phyloP scores from a whole-genome alignment of 2,797 vertebrate species.

The Eupleurogrammus muticus region DNA sequence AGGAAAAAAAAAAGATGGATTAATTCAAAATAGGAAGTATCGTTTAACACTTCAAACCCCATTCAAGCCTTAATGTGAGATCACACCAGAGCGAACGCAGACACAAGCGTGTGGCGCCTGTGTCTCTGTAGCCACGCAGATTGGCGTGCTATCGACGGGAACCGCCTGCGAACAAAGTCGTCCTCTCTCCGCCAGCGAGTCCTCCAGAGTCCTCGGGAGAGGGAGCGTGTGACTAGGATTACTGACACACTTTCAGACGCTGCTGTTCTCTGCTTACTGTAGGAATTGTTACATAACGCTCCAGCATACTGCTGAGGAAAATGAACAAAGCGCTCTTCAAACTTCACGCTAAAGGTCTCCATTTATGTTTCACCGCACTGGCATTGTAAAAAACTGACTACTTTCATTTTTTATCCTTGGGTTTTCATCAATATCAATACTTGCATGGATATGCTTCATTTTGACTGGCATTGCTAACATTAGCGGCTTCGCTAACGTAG shows the following conservation, averaged over 20 bases:
- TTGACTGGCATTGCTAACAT: too few species aligned
- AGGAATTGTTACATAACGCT: slow-evolving; percentile 54
- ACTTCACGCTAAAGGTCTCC: not conserved
- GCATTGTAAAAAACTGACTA: not conserved
- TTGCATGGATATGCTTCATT: too few species aligned
- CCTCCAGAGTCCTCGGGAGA: slow-evolving; percentile 64
- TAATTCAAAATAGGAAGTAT: slow-evolving; percentile 28
- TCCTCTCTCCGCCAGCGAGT: slow-evolving; percentile 53
- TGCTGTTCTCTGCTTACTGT: slow-evolving; percentile 68
- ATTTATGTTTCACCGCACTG: not conserved
- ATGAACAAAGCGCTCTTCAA: not conserved
- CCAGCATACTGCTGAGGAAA: slow-evolving; percentile 25
- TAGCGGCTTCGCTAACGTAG: too few species aligned
- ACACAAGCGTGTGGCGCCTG: slow-evolving; percentile 31
- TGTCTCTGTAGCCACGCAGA: slow-evolving; percentile 49
- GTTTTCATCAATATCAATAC: too few species aligned
- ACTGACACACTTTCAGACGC: slow-evolving; percentile 72
- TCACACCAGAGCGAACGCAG: slow-evolving; percentile 44
- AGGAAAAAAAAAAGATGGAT: slow-evolving; percentile 16
- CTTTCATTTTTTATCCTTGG: too few species aligned
- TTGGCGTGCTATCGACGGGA: slow-evolving; percentile 43
- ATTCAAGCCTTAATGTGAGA: slow-evolving; percentile 38
- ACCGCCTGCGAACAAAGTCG: slow-evolving; percentile 67
- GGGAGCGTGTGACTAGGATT: slow-evolving; percentile 72
- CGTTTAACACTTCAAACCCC: slow-evolving; percentile 21